Evolutionary conservation across 1,140 invertebrate genomes (phyloP).

Genomic region (Habropoda laboriosa): DNA sequence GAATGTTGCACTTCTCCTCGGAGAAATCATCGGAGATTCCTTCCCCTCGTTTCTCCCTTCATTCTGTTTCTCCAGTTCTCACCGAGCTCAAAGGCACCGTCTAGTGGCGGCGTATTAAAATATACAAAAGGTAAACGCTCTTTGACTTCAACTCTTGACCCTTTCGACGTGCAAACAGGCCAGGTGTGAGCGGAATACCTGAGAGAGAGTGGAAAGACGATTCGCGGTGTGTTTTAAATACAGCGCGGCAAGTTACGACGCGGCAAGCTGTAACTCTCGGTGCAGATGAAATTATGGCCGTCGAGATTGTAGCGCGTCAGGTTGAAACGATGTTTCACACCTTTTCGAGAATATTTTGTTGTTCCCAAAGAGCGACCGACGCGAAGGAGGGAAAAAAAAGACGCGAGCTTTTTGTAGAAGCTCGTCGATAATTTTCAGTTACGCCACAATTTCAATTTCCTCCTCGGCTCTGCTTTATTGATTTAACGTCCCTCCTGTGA

Average conservation of each 20-base stretch:
- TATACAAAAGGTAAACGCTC: neutral
- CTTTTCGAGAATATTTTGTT: neutral
- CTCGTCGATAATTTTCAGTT: conserved; percentile 13
- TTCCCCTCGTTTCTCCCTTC: neutral
- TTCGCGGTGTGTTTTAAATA: conserved; percentile 1
- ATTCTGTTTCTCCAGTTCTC: neutral
- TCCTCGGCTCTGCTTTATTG: neutral
- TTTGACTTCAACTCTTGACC: neutral
- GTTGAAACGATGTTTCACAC: neutral
- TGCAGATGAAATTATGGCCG: neutral
- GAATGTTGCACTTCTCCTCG: neutral
- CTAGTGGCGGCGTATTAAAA: neutral
- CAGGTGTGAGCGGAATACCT: neutral
- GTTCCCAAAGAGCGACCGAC: neutral
- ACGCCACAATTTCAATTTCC: neutral
- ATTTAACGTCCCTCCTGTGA: neutral
- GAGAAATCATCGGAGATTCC: no score
- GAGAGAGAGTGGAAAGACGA: neutral
- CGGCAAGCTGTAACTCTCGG: neutral
- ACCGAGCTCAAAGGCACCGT: neutral
- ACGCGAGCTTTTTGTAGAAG: no score
- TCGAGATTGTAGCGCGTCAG: neutral
- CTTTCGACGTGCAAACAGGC: conserved; percentile 20
- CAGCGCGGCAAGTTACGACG: neutral
- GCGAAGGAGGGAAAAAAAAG: no score